A percentile compares a stretch with the other conserved stretches of the same genome.
Conservation (phyloP, 1,140 invertebrate species). For the Drosophila ficusphila region DNA sequence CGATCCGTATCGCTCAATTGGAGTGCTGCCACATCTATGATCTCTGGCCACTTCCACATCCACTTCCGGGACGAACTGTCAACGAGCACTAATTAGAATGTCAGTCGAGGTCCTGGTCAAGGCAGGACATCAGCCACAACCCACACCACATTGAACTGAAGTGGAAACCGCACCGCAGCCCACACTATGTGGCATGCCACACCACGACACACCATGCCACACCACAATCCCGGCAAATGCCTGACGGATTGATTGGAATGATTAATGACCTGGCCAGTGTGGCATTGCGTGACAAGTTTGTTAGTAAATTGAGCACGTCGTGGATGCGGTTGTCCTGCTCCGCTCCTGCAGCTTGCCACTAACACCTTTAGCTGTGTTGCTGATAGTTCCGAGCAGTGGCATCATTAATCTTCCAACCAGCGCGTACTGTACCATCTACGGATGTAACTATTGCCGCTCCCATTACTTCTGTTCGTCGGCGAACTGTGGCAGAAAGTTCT, state of each 20-base stretch:
- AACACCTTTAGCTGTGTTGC: constrained; percentile 52
- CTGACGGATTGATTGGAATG: constrained; percentile 73
- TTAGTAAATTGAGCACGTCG: constrained; percentile 69
- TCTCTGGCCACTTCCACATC: constrained; percentile 16
- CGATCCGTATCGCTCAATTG: constrained; percentile 19
- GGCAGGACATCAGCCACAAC: neutral
- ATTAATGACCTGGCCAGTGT: constrained; percentile 56
- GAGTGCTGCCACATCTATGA: constrained; percentile 17
- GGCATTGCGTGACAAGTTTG: constrained; percentile 79
- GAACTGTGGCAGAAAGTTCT: neutral
- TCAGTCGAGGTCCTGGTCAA: constrained; percentile 33
- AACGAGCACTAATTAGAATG: constrained; percentile 58
- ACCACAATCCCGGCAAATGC: constrained; percentile 30
- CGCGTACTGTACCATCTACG: constrained; percentile 15
- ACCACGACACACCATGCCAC: constrained; percentile 8
- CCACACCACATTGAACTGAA: constrained; percentile 14
- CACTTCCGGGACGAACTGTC: constrained; percentile 42
- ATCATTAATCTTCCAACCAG: constrained; percentile 63
- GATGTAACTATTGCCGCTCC: neutral
- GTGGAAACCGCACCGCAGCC: neutral
- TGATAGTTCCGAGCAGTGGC: constrained; percentile 7
- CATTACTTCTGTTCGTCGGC: neutral
- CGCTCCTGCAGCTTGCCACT: constrained; percentile 47
- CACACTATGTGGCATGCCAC: constrained; percentile 15
- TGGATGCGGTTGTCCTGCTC: constrained; percentile 37